Evolutionary conservation across 2,113 vertebrate genomes (phyloP).

Genomic region (Lates calcarifer): DNA sequence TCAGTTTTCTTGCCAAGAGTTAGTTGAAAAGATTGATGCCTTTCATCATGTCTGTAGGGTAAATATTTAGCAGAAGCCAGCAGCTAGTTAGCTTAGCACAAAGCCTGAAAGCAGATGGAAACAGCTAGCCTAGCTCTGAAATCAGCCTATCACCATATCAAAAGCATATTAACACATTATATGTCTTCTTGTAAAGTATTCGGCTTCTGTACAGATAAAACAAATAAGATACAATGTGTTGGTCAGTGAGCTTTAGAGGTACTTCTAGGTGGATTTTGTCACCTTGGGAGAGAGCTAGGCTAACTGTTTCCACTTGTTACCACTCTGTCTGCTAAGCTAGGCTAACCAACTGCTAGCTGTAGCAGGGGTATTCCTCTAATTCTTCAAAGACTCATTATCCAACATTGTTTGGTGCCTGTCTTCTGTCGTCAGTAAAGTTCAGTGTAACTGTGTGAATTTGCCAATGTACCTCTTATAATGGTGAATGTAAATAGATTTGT

Average conservation of each 20-base stretch:
- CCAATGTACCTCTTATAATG: slow-evolving; percentile 38
- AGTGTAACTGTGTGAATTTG: slow-evolving; percentile 33
- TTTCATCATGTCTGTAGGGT: background rate
- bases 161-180: background rate
- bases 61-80: background rate
- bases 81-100: background rate
- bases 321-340: background rate
- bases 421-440: slow-evolving; percentile 22
- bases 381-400: background rate
- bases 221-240: too few species aligned
- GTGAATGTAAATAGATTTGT: slow-evolving; percentile 64
- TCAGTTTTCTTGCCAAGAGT: background rate
- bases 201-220: too few species aligned
- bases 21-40: background rate
- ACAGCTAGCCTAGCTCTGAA: background rate
- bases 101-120: background rate
- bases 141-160: background rate
- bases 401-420: slow-evolving; percentile 15
- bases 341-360: background rate
- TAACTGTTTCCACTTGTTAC: background rate
- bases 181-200: background rate
- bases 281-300: background rate
- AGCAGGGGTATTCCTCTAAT: background rate
- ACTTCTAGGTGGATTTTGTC: too few species aligned
- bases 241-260: too few species aligned